These are phyloP conservation scores for Calliphora vomitoria DNA, from an alignment of 2,888 invertebrate genomes.

Conservation along the genomic window DNA sequence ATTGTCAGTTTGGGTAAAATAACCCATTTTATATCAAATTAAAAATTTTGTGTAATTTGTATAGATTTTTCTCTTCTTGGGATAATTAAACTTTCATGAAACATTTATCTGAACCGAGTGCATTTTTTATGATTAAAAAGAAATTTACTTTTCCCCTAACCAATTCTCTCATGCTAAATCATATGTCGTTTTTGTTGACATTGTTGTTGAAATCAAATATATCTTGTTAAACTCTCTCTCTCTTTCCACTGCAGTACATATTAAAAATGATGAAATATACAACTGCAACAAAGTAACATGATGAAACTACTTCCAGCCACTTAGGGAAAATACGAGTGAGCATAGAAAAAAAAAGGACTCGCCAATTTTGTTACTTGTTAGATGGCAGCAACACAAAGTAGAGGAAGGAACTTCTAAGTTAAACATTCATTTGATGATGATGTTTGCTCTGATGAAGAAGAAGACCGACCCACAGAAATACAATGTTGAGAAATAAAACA, in stretches of 20 bases:
- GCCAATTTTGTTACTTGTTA: constrained; percentile 36
- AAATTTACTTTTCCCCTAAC: constrained; percentile 25
- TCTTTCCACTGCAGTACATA: neutral
- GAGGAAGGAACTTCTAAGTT: constrained; percentile 22
- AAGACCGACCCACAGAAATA: neutral
- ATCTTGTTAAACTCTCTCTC: neutral
- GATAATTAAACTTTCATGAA: no score
- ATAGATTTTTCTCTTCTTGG: no score
- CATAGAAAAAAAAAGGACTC: constrained; percentile 13
- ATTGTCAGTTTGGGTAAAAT: no score
- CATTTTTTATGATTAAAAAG: neutral
- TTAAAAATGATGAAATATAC: constrained; percentile 2
- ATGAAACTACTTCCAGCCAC: constrained; percentile 30
- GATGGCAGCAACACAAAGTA: constrained; percentile 20
- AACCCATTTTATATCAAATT: no score
- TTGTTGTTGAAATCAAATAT: constrained; percentile 45
- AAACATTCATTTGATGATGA: constrained; percentile 52
- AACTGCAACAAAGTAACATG: constrained; percentile 32
- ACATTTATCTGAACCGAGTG: no score
- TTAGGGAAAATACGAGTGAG: neutral
- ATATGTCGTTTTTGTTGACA: constrained; percentile 11
- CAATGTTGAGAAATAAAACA: constrained; percentile 8
- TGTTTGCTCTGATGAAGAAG: constrained; percentile 39
- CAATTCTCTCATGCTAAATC: neutral
- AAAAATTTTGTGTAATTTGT: no score